A percentile compares a stretch with the other conserved stretches of the same genome.
These are phyloP conservation scores for Parus major DNA, from an alignment of 2,113 vertebrate genomes.

Conservation along the genomic window DNA sequence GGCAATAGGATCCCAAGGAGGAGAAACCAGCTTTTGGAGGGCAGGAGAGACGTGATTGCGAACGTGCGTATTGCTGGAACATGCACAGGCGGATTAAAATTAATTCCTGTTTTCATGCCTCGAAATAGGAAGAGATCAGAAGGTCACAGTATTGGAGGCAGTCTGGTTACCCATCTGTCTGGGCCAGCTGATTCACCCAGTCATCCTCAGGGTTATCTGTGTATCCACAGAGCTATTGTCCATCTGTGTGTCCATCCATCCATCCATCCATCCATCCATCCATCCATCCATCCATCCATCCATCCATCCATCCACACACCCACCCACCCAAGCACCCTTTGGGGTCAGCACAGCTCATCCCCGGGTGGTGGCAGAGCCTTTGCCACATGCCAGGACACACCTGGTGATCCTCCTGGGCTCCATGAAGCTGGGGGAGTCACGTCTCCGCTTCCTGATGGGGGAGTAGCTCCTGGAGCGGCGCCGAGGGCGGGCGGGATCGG, in stretches of 20 bases:
- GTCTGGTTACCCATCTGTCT: neutral
- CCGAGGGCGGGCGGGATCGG: slow-evolving; percentile 81
- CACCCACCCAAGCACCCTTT: fast-evolving
- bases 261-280: too few species aligned
- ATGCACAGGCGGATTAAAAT: neutral
- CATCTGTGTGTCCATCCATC: fast-evolving
- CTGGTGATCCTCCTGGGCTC: slow-evolving; percentile 97
- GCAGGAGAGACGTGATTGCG: neutral
- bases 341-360: neutral
- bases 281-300: fast-evolving
- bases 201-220: neutral
- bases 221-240: neutral
- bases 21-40: neutral
- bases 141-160: neutral
- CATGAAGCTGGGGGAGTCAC: slow-evolving; percentile 98
- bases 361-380: fast-evolving
- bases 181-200: neutral
- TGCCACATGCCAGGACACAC: slow-evolving; percentile 25
- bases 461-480: slow-evolving; percentile 96
- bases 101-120: neutral
- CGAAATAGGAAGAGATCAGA: neutral
- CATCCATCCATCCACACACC: neutral
- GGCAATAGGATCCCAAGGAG: neutral
- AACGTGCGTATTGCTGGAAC: neutral
- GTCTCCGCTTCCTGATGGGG: slow-evolving; percentile 93